phyloP scores from a whole-genome alignment of 2,888 invertebrate genomes.

The Meliscaeva auricollis region DNA sequence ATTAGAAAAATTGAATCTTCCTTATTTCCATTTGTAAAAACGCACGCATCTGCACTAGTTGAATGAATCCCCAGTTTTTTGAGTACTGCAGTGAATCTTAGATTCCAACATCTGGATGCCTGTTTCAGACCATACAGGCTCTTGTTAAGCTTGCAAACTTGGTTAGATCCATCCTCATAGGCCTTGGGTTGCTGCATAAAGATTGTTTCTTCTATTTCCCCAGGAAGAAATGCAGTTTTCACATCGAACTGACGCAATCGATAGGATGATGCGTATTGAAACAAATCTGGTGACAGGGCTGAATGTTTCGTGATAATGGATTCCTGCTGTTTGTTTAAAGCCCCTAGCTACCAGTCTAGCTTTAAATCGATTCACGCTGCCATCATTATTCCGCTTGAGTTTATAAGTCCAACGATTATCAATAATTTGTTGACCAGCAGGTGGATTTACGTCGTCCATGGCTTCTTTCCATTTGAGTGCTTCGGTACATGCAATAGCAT shows the following conservation, averaged over 20 bases:
- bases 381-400: conserved; percentile 65
- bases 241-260: no score
- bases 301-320: no score
- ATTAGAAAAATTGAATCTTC: no score
- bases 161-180: no score
- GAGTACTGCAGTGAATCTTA: conserved; percentile 9
- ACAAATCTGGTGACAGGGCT: no score
- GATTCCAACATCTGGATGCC: conserved; percentile 76
- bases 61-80: conserved; percentile 4
- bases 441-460: conserved; percentile 71
- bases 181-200: no score
- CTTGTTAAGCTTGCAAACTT: conserved; percentile 75
- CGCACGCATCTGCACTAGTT: no score
- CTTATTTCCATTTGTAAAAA: no score
- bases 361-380: conserved; percentile 70
- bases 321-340: conserved; percentile 73
- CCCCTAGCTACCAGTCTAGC: conserved; percentile 79
- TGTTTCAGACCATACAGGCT: conserved; percentile 74
- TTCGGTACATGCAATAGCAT: conserved; percentile 56
- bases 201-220: no score
- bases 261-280: no score
- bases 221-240: no score
- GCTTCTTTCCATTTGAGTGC: conserved; percentile 70
- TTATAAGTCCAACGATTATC: conserved; percentile 78
- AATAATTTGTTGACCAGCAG: conserved; percentile 65